A percentile compares a stretch with the other conserved stretches of the same genome.
Conservation (phyloP, 2,888 invertebrate genomes). For the Crioceris asparagi region DNA sequence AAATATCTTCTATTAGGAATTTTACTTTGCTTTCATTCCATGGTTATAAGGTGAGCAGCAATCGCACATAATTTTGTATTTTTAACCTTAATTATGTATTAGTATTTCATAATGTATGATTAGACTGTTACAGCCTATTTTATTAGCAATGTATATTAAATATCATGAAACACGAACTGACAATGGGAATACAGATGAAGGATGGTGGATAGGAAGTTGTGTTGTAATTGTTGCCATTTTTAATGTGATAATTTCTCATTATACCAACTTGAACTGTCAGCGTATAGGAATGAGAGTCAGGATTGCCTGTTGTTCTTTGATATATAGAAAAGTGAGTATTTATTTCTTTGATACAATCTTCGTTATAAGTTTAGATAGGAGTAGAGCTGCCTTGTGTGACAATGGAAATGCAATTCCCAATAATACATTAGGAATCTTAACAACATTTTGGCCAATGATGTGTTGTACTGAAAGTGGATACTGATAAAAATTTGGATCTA, state of each 20-base stretch:
- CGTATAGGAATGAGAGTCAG: constrained; percentile 68
- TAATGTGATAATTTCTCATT: constrained; percentile 56
- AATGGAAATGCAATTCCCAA: too few species aligned
- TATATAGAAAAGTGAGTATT: constrained; percentile 72
- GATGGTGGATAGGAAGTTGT: constrained; percentile 54
- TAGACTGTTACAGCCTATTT: constrained; percentile 52
- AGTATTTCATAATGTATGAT: too few species aligned
- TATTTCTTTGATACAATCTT: too few species aligned
- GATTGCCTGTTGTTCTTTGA: constrained; percentile 66
- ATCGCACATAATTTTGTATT: too few species aligned
- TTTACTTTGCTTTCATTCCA: constrained; percentile 44
- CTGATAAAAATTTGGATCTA: too few species aligned
- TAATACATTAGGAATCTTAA: too few species aligned
- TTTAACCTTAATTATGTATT: background rate
- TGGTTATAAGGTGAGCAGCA: constrained; percentile 48
- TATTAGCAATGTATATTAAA: constrained; percentile 50
- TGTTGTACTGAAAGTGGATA: too few species aligned
- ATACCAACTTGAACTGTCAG: constrained; percentile 43
- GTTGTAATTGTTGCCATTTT: constrained; percentile 49
- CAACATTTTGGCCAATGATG: too few species aligned
- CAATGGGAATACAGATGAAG: constrained; percentile 41
- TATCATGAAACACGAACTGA: constrained; percentile 43
- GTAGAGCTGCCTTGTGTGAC: too few species aligned
- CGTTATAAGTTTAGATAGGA: too few species aligned
- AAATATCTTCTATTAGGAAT: constrained; percentile 50